Conservation (phyloP, 2,797 vertebrate species). For the Pseudocheirus occidentalis region DNA sequence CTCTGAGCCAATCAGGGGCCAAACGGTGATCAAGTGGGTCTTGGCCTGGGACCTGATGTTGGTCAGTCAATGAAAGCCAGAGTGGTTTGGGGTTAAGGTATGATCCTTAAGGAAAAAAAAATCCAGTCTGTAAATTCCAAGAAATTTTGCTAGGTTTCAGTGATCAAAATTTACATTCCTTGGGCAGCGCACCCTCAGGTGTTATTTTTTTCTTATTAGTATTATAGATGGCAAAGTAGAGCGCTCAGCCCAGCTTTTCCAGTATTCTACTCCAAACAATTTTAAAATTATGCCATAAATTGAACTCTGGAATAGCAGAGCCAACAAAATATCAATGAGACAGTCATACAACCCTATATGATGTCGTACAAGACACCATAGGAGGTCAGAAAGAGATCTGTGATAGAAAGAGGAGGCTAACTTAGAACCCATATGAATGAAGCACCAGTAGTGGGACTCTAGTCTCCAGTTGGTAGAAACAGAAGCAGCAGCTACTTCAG, state of each 20-base stretch:
- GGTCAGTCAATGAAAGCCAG: no score
- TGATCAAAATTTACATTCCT: no score
- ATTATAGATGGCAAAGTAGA: background rate
- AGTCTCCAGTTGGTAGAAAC: background rate
- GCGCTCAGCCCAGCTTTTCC: background rate
- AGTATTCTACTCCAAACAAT: background rate
- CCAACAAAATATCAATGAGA: background rate
- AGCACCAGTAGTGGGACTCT: background rate
- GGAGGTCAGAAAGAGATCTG: background rate
- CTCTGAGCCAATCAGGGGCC: no score
- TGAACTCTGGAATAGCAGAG: background rate
- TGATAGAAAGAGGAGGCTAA: background rate
- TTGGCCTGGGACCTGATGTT: no score
- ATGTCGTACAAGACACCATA: background rate
- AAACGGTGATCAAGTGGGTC: no score
- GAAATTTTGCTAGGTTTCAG: no score
- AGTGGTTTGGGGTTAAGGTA: no score
- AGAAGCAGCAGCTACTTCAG: background rate
- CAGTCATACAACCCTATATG: no score
- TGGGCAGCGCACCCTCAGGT: no score
- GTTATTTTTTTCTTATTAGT: background rate
- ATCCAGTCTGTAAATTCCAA: no score
- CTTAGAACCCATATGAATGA: background rate
- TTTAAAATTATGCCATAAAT: background rate
- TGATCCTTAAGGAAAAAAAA: no score